Percentiles rank a stretch among this genome's conserved stretches.
Evolutionary conservation across 2,888 invertebrate species (phyloP).

Genomic region (Drosophila lutescens): DNA sequence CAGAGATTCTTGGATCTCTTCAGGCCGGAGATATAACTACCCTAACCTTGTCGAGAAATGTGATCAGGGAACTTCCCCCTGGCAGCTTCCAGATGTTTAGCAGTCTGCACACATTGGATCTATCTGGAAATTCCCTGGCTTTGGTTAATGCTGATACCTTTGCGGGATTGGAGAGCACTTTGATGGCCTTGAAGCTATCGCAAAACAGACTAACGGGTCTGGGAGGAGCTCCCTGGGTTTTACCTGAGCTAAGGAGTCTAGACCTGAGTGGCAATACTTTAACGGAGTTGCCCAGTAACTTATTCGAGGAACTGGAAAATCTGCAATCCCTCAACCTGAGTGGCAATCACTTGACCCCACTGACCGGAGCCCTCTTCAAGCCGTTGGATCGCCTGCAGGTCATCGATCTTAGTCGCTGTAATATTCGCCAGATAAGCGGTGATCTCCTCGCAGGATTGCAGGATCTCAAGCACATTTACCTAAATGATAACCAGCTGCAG

Average conservation of each 20-base stretch:
- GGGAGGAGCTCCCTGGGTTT: slow-evolving; percentile 87
- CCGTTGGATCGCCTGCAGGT: slow-evolving; percentile 88
- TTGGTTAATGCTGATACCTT: slow-evolving; percentile 90
- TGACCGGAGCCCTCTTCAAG: slow-evolving; percentile 89
- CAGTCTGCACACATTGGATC: slow-evolving; percentile 88
- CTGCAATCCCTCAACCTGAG: slow-evolving; percentile 91
- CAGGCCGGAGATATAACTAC: slow-evolving; percentile 89
- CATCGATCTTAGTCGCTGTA: slow-evolving; percentile 90
- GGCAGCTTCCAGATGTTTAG: slow-evolving; percentile 92
- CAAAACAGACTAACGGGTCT: slow-evolving; percentile 90
- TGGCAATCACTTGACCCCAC: slow-evolving; percentile 88
- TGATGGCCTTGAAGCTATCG: slow-evolving; percentile 89
- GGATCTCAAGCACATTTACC: slow-evolving; percentile 88
- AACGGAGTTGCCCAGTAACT: slow-evolving; percentile 88
- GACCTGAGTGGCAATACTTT: slow-evolving; percentile 93
- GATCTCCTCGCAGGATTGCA: slow-evolving; percentile 89
- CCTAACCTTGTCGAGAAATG: slow-evolving; percentile 91
- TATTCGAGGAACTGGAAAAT: slow-evolving; percentile 88
- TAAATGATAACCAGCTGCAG: slow-evolving; percentile 90
- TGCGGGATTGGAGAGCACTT: slow-evolving; percentile 89
- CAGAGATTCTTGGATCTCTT: slow-evolving; percentile 90
- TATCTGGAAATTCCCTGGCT: slow-evolving; percentile 92
- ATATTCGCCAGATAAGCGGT: slow-evolving; percentile 89
- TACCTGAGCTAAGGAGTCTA: slow-evolving; percentile 88
- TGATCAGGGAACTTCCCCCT: slow-evolving; percentile 93